These are phyloP conservation scores for Bombyx mori DNA, from an alignment of 1,140 invertebrate species.

Conservation along the genomic window ASM3026992v2 NC_085117.1:16844501-16845000, in stretches of 20 bases:
- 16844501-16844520: too few relatives aligned
- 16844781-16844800: conserved; percentile 87
- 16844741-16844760: conserved; percentile 81
- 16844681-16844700: too few relatives aligned
- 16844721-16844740: too few relatives aligned
- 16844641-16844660: too few relatives aligned
- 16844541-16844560: too few relatives aligned
- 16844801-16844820: conserved; percentile 91
- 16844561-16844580: too few relatives aligned
- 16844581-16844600: too few relatives aligned
- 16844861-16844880: conserved; percentile 97
- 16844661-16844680: too few relatives aligned
- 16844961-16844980: not conserved
- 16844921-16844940: conserved; percentile 93
- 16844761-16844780: conserved; percentile 93
- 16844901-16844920: conserved; percentile 90
- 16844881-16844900: conserved; percentile 96
- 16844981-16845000: not conserved
- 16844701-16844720: too few relatives aligned
- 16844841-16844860: conserved; percentile 90
- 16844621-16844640: too few relatives aligned
- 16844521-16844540: too few relatives aligned
- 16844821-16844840: conserved; percentile 87
- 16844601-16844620: too few relatives aligned
- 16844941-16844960: conserved; percentile 94